A percentile compares a stretch with the other conserved stretches of the same genome.
Evolutionary conservation across 92 coral and sea anemone genomes (phyloP).

Genomic region (Actinernus sp.): DNA sequence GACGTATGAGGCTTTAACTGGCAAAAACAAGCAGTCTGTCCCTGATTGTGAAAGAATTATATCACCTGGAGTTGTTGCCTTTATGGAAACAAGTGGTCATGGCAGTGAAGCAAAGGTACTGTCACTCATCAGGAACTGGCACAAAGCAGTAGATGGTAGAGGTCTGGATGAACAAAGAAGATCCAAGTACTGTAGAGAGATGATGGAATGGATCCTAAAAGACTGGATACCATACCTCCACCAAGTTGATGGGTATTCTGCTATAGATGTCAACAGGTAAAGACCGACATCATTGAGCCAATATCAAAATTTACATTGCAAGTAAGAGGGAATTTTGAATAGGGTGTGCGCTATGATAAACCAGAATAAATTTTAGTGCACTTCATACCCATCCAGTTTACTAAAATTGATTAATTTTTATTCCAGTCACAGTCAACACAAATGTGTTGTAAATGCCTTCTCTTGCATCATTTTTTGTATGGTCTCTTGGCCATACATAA

Average conservation of each 20-base stretch:
- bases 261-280: constrained; percentile 73
- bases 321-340: no score
- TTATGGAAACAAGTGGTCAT: constrained; percentile 18
- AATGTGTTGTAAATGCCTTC: no score
- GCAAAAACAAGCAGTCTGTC: no score
- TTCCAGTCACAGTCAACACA: no score
- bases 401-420: no score
- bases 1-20: constrained; percentile 55
- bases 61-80: constrained; percentile 37
- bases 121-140: constrained; percentile 17
- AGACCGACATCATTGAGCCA: no score
- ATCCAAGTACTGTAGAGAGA: constrained; percentile 29
- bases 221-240: constrained; percentile 71
- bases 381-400: no score
- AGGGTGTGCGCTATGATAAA: no score
- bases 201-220: constrained; percentile 49
- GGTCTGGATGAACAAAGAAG: constrained; percentile 28
- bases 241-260: constrained; percentile 9
- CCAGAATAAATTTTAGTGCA: no score
- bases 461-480: no score
- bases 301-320: no score
- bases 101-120: constrained; percentile 2
- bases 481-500: no score
- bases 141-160: constrained; percentile 18
- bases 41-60: constrained; percentile 36